Percentiles rank a stretch among this genome's conserved stretches.
These are phyloP conservation scores for Caranx ignobilis DNA, from an alignment of 2,113 vertebrate genomes.

Conservation along the genomic window DNA sequence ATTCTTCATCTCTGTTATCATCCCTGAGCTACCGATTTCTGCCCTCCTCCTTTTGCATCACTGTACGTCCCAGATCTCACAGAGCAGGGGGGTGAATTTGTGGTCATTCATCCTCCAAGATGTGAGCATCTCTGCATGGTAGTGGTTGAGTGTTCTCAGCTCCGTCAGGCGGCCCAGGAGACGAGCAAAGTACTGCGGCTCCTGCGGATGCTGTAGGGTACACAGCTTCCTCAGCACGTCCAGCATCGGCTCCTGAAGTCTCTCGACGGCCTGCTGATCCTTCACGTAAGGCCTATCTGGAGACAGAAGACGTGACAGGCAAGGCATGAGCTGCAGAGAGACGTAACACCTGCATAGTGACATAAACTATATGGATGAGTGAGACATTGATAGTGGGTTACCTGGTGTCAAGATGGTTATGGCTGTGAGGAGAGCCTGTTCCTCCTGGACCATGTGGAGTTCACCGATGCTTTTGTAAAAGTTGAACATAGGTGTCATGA, in stretches of 20 bases:
- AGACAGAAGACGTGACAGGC: neutral
- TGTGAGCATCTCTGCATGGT: slow-evolving; percentile 95
- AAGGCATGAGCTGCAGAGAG: neutral
- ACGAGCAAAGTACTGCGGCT: slow-evolving; percentile 96
- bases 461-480: slow-evolving; percentile 97
- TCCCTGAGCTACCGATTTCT: neutral
- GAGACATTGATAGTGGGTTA: neutral
- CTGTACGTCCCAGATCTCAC: slow-evolving; percentile 99
- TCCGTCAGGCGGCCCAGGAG: slow-evolving; percentile 95
- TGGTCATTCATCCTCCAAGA: slow-evolving; percentile 96
- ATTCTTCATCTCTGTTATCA: slow-evolving; percentile 32
- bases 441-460: slow-evolving; percentile 93
- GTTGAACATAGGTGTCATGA: slow-evolving; percentile 96
- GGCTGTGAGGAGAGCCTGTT: slow-evolving; percentile 95
- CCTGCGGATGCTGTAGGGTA: slow-evolving; percentile 88
- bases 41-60: slow-evolving; percentile 64
- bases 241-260: slow-evolving; percentile 93
- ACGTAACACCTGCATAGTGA: no score
- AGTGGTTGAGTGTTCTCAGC: slow-evolving; percentile 95
- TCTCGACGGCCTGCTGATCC: slow-evolving; percentile 92
- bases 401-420: slow-evolving; percentile 97
- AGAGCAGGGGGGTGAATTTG: slow-evolving; percentile 97
- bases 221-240: slow-evolving; percentile 93
- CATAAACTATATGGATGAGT: neutral
- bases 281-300: slow-evolving; percentile 95